These are phyloP conservation scores for Podarcis lilfordi DNA, from an alignment of 2,797 vertebrate species.

Conservation along the genomic window DNA sequence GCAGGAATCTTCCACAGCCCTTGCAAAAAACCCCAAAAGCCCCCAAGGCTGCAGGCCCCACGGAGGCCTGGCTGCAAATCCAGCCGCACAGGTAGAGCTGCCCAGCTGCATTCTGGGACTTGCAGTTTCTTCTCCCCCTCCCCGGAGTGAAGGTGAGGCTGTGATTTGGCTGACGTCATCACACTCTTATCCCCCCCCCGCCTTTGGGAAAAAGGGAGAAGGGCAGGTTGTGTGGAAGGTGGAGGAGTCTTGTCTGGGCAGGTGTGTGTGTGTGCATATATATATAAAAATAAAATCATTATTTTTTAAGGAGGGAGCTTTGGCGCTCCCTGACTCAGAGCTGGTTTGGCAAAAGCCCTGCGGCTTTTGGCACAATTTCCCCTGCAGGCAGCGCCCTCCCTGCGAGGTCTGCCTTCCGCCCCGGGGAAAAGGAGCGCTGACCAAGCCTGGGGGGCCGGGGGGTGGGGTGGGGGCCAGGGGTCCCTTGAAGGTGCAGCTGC, in stretches of 20 bases:
- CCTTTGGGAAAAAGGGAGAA: background rate
- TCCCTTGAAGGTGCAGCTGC: no score
- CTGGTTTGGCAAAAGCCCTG: background rate
- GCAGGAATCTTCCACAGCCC: background rate
- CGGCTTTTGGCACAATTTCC: no score
- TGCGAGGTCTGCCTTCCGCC: no score
- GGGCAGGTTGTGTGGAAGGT: background rate
- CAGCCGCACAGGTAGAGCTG: no score
- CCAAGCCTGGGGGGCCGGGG: no score
- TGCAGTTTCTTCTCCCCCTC: background rate
- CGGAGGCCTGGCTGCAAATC: background rate
- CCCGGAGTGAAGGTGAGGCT: background rate
- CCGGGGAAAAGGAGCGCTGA: no score
- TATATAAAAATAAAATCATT: no score
- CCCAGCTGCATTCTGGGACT: background rate
- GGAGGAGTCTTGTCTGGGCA: background rate
- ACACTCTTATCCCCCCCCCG: no score
- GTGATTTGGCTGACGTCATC: background rate
- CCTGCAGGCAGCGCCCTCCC: background rate
- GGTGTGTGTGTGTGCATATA: no score
- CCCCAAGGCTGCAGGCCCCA: background rate
- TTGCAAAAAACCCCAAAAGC: no score
- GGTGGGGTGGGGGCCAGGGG: no score
- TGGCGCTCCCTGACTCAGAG: background rate
- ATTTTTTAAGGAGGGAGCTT: background rate